Base-by-base conservation (phyloP, 2,797 vertebrate genomes). In the Morelia viridis region DNA sequence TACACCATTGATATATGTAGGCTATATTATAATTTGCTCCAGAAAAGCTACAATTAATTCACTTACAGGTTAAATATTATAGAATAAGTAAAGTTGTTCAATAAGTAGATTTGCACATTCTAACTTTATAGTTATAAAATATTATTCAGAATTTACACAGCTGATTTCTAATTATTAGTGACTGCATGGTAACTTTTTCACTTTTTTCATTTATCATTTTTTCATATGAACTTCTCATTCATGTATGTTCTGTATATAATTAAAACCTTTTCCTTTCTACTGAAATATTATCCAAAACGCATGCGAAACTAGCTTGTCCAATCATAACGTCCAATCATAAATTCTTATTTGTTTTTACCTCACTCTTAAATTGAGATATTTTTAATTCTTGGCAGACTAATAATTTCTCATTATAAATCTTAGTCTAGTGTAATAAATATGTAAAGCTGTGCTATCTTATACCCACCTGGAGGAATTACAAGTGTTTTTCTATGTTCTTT, bases 381-480 rank as follows among this genome's bases (percentile, higher is more conserved):
- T 87, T 58, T 24, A 87, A 87, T 28, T 46, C 24, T 6, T 80
- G 60, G n/a, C 24, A 65, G 2, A 13, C 7, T 71, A 89, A 28
- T 56, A 71, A 56, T 87, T 56, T 68, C 13, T 71, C 28, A 60
- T 53, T 87, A 50, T 12, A 89, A 24, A 31, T 71, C 24, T 7
- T 41, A 86, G 15, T 19, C 28, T 26, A 22, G 7, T 53, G 46
- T 50, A 91, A 91, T 56, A 68, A 64, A 24, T 87, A 26, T 80
- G 86, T 92, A 92, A 41, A 94, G n/a, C 88, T 58, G 4, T 6
- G 0, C 5, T 76, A 0, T 60, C 68, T 91, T 4, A 92, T 87
- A 97, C 97, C 94, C 92, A 98, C 98, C 98, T 97, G 98, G 98
- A 24, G 98, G 98, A 0, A 98, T 98, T 91, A 98, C 97, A 11